Percentiles rank a stretch among this genome's conserved stretches.
phyloP scores from a whole-genome alignment of 2,797 vertebrate genomes.

The Myiotriccus ornatus region DNA sequence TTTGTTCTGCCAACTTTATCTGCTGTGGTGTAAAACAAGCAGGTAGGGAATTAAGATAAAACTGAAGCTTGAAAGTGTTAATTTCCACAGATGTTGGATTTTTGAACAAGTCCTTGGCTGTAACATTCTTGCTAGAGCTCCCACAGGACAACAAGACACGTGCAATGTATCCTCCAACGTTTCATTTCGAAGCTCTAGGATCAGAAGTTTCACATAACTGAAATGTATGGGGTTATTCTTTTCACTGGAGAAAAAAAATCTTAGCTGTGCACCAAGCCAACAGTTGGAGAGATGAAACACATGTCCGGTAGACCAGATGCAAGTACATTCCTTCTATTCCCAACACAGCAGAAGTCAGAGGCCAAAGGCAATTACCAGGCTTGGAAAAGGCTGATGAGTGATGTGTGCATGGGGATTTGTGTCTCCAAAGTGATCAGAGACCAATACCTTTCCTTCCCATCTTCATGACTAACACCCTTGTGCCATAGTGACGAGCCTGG shows the following conservation, averaged over 20 bases:
- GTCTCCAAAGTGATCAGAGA: neutral
- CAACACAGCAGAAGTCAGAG: neutral
- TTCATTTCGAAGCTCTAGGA: neutral
- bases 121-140: neutral
- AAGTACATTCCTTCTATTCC: conserved; percentile 7
- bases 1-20: neutral
- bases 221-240: neutral
- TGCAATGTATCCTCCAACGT: neutral
- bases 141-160: neutral
- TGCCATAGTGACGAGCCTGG: neutral
- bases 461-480: neutral
- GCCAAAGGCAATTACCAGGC: neutral
- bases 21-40: neutral
- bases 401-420: neutral
- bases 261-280: neutral
- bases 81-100: neutral
- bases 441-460: neutral
- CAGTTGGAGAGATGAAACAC: neutral
- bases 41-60: neutral
- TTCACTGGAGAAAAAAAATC: neutral
- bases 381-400: neutral
- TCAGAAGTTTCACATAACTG: neutral
- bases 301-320: neutral
- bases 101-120: neutral
- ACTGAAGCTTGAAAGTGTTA: neutral